Conservation (phyloP, 1,140 invertebrate species). For the Grapholita molesta region DNA sequence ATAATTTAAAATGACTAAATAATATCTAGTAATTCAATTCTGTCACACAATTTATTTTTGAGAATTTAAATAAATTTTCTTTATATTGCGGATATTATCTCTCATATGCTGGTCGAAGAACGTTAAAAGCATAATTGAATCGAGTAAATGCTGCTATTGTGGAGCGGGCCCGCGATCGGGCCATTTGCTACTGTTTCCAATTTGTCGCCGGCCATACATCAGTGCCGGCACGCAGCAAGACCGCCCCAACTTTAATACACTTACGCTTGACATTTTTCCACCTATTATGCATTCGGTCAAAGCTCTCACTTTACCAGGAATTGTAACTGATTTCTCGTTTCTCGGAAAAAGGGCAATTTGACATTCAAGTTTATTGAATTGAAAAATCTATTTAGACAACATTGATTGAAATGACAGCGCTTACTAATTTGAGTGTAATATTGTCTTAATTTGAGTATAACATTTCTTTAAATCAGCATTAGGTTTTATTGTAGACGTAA, state of each 20-base stretch:
- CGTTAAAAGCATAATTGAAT: slow-evolving; percentile 10
- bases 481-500: too few species aligned
- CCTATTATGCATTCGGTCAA: slow-evolving; percentile 64
- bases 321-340: slow-evolving; percentile 4
- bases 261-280: slow-evolving; percentile 68
- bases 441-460: neutral
- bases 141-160: slow-evolving; percentile 33
- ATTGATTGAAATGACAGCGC: slow-evolving; percentile 37
- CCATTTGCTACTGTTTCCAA: slow-evolving; percentile 70
- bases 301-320: slow-evolving; percentile 26
- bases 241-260: slow-evolving; percentile 65
- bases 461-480: neutral
- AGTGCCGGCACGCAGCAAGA: slow-evolving; percentile 53
- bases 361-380: neutral
- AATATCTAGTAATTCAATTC: too few species aligned
- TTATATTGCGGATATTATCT: neutral
- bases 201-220: slow-evolving; percentile 68
- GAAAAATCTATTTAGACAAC: neutral
- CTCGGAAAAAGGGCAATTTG: slow-evolving; percentile 20
- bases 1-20: too few species aligned
- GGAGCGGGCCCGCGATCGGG: slow-evolving; percentile 46
- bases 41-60: neutral
- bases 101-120: neutral
- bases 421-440: too few species aligned
- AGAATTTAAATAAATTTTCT: neutral